Percentiles rank a stretch among this genome's conserved stretches.
phyloP scores from a whole-genome alignment of 1,140 invertebrate species.

The Drosophila persimilis region DNA sequence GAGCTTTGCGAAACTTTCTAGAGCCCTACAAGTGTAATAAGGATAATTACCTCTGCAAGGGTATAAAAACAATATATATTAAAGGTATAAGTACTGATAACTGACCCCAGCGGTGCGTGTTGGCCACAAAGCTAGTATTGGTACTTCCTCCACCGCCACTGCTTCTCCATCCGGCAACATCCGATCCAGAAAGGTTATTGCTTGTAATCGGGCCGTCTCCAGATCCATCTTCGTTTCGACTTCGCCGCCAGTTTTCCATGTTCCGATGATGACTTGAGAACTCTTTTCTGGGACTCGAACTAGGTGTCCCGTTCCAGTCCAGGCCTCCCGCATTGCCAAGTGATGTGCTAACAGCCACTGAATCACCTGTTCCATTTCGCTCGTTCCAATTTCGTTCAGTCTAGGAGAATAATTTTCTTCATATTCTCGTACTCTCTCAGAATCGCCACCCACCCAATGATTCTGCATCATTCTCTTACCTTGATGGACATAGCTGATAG shows the following conservation, averaged over 20 bases:
- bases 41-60: too few relatives aligned
- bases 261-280: conserved; percentile 84
- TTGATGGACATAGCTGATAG: conserved; percentile 45
- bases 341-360: conserved; percentile 20
- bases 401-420: conserved; percentile 22
- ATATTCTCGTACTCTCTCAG: neutral
- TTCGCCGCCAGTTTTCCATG: conserved; percentile 87
- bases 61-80: too few relatives aligned
- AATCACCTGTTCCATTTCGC: conserved; percentile 85
- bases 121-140: conserved; percentile 32
- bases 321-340: conserved; percentile 68
- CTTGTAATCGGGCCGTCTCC: conserved; percentile 44
- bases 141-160: conserved; percentile 18
- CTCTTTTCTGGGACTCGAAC: conserved; percentile 86
- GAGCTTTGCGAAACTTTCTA: too few relatives aligned
- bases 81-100: neutral
- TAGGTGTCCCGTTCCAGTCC: conserved; percentile 85
- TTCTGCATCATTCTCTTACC: conserved; percentile 26
- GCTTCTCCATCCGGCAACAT: conserved; percentile 67
- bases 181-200: conserved; percentile 25
- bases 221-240: conserved; percentile 84
- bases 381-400: conserved; percentile 85
- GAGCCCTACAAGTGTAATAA: too few relatives aligned
- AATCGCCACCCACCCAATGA: neutral
- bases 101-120: conserved; percentile 71